These are phyloP conservation scores for Drosophila seguyi DNA, from an alignment of 1,140 invertebrate species.

Conservation along the genomic window DNA sequence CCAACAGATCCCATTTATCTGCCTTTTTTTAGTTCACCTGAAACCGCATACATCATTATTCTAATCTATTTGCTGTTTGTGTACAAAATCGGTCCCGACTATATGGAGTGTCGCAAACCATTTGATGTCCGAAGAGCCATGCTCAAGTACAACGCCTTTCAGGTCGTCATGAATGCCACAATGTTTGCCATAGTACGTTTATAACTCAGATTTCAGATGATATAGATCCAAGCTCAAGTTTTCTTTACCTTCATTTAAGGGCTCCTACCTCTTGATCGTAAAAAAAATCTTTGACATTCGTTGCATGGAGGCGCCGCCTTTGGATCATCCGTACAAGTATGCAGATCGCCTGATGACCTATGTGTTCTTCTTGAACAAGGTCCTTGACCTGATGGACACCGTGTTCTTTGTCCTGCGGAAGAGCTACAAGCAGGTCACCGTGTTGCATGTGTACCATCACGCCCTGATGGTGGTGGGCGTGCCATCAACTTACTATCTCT, in stretches of 20 bases:
- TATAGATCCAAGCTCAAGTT: no score
- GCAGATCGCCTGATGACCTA: constrained; percentile 18
- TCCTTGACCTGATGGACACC: constrained; percentile 89
- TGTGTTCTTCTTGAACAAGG: constrained; percentile 50
- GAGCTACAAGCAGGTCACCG: constrained; percentile 92
- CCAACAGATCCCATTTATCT: constrained; percentile 10
- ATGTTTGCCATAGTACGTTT: constrained; percentile 25
- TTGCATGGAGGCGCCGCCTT: constrained; percentile 1
- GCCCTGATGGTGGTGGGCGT: constrained; percentile 73
- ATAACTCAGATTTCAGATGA: no score
- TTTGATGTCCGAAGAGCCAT: constrained; percentile 90
- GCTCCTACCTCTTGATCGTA: neutral
- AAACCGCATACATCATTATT: constrained; percentile 90
- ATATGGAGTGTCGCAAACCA: constrained; percentile 93
- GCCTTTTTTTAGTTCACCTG: constrained; percentile 90
- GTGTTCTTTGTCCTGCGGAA: constrained; percentile 94
- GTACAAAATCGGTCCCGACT: constrained; percentile 88
- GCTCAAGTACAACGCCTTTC: constrained; percentile 91
- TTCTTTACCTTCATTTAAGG: constrained; percentile 15
- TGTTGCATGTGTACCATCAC: constrained; percentile 95
- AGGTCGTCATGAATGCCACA: constrained; percentile 84
- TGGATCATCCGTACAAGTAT: constrained; percentile 24
- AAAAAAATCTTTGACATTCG: neutral
- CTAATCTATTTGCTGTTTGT: constrained; percentile 90
- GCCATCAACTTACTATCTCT: neutral